Evolutionary conservation across 1,140 invertebrate genomes (phyloP), one percentile per base, ranked within the genome.

Genomic region (Saccostrea cuccullata): DNA sequence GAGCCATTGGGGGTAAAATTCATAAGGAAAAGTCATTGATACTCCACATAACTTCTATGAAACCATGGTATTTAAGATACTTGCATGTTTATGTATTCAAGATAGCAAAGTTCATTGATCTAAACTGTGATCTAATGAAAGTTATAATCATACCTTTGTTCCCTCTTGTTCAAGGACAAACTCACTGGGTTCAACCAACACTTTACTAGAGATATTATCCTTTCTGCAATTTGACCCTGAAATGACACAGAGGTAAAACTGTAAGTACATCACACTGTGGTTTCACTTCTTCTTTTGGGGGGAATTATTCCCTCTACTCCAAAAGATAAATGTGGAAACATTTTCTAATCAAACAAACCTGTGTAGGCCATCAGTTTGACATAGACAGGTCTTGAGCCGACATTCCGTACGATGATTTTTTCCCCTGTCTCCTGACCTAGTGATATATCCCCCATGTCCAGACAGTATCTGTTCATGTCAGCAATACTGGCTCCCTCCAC

Each of bases 401-500:
- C 40, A 55, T 84, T 84, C 30, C 82, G 17, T 1, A 84, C 40
- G 6, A 84, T 56, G 4, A 84, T n/a, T 55, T 56, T 55, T 20
- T 55, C 40, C n/a, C 82, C 82, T 0, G 40, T 55, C 20, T 84
- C 82, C 40, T 56, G 82, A n/a, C 82, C 82, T 3, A 84, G 40
- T 20, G 55, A 55, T 26, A 84, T 84, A 8, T 84, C 82, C n/a
- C 82, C 82, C 82, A 84, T 55, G 40, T 84, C 82, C 12, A 84
- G 40, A 84, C 82, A 84, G 23, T 84, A 84, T 15, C 82, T 36
- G n/a, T 84, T 56, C 40, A 55, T 55, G 55, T 84, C 82, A 2
- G 82, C 55, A 26, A 84, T 84, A 26, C 82, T 84, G n/a, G 82
- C 82, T 9, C 82, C 82, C 40, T 84, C 82, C 20, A 84, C 40